These are phyloP conservation scores for Athalia circularis DNA, from an alignment of 2,888 invertebrate species.

Conservation along the genomic window DNA sequence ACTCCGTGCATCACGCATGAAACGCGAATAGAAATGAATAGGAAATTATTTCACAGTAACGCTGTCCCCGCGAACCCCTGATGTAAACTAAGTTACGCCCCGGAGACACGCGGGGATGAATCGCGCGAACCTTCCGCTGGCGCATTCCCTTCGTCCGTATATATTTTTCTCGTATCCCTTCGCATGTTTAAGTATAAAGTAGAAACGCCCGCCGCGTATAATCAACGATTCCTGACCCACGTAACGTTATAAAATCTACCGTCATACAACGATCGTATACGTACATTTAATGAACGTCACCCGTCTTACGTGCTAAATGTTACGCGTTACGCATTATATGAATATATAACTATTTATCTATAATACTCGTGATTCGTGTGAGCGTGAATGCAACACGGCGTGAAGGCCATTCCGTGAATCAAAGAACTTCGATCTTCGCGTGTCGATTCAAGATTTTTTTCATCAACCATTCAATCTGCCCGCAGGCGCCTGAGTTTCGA, in stretches of 20 bases:
- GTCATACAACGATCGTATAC: background rate
- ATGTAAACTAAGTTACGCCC: slow-evolving; percentile 19
- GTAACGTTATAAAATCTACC: background rate
- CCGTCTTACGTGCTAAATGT: background rate
- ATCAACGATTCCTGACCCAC: slow-evolving; percentile 14
- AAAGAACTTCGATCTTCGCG: background rate
- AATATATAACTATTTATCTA: background rate
- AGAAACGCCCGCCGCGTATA: background rate
- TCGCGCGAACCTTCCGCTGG: slow-evolving; percentile 12
- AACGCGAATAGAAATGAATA: background rate
- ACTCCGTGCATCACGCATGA: slow-evolving; percentile 32
- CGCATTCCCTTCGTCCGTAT: background rate
- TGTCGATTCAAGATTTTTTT: background rate
- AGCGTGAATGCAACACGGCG: slow-evolving; percentile 8
- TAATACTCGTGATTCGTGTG: too few relatives aligned
- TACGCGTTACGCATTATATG: slow-evolving; percentile 11
- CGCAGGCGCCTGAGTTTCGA: too few relatives aligned
- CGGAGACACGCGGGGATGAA: slow-evolving; percentile 44
- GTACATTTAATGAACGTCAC: slow-evolving; percentile 10
- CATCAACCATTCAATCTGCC: background rate
- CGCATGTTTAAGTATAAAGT: background rate
- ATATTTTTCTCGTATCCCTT: background rate
- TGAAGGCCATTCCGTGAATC: slow-evolving; percentile 31
- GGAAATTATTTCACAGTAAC: background rate
- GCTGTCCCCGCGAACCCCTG: background rate